phyloP scores from a whole-genome alignment of 2,797 vertebrate species.

The Brachymystax lenok region DNA sequence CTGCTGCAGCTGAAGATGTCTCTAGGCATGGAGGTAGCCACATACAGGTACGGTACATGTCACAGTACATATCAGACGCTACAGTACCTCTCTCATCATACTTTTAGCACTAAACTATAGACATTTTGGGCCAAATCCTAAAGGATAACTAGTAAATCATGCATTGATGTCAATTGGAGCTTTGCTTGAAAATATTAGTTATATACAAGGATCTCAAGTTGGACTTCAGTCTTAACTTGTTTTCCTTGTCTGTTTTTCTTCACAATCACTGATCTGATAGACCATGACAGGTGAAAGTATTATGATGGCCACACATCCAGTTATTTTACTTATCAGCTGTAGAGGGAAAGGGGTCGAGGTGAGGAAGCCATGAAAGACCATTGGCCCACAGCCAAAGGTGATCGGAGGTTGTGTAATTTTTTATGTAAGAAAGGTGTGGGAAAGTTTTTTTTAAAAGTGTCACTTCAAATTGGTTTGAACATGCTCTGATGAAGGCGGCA shows the following conservation, averaged over 20 bases:
- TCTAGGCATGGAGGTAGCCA: constrained; percentile 87
- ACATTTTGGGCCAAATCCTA: not conserved
- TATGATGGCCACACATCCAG: not conserved
- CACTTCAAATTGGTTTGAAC: not conserved
- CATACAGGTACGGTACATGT: constrained; percentile 83
- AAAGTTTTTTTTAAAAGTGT: too few relatives aligned
- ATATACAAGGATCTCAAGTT: not conserved
- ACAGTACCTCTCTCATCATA: not conserved
- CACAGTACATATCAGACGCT: too few relatives aligned
- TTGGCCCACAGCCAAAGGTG: not conserved
- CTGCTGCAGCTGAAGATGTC: constrained; percentile 89
- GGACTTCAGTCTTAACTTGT: not conserved
- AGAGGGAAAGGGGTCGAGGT: not conserved
- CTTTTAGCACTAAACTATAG: not conserved
- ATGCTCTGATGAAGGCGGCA: not conserved
- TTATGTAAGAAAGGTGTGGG: not conserved
- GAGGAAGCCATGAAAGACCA: not conserved
- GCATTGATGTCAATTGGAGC: not conserved
- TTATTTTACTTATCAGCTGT: not conserved
- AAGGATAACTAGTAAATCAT: not conserved
- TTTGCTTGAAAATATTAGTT: not conserved
- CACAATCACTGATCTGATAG: not conserved
- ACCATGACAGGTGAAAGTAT: not conserved
- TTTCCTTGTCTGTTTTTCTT: not conserved
- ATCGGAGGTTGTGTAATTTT: not conserved